Evolutionary conservation across 2,888 invertebrate genomes (phyloP), one percentile per base, ranked within the genome.

Genomic region (Trichogramma evanescens): DNA sequence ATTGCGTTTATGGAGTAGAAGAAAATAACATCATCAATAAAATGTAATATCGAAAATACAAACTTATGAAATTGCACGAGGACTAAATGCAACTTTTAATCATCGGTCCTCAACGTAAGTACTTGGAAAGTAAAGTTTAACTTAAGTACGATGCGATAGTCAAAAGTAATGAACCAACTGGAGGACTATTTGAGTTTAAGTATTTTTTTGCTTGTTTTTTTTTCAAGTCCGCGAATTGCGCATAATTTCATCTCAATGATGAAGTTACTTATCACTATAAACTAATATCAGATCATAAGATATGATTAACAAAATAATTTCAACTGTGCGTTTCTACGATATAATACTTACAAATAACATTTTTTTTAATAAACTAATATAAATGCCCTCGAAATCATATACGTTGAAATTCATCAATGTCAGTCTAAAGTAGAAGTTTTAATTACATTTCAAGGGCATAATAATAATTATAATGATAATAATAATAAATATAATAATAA

Each of bases 21-120:
- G 65, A 58, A 61, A 65, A 64, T 59, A 60, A 65, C 50, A 45
- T 67, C 63, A 67, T 63, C 26, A 65, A 66, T 64, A 66, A 51
- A 53, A 63, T 62, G 44, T 54, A 52, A 58, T 58, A 58, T 53
- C 7, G 40, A 57, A 56, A 59, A 59, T 55, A 58, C 8, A 59
- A 59, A 54, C 52, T 7, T 61, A 46, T 50, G 54, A 56, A 54
- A 45, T 57, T 50, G 43, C 52, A 58, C 50, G 50, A 10, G 7
- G 43, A 50, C 45, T 9, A 54, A 46, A 26, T 26, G 26, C 26
- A 26, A 43, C 50, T 10, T 38, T 54, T 50, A 49, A 53, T 13
- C 40, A 8, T 52, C 26, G 8, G 26, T 26, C 26, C 26, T 26
- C 26, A 26, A 26, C 26, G 26, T 26, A 26, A 26, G 26, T 26